These are phyloP conservation scores for Taenioides sp. DNA, from an alignment of 2,797 vertebrate genomes.

Conservation along the genomic window DNA sequence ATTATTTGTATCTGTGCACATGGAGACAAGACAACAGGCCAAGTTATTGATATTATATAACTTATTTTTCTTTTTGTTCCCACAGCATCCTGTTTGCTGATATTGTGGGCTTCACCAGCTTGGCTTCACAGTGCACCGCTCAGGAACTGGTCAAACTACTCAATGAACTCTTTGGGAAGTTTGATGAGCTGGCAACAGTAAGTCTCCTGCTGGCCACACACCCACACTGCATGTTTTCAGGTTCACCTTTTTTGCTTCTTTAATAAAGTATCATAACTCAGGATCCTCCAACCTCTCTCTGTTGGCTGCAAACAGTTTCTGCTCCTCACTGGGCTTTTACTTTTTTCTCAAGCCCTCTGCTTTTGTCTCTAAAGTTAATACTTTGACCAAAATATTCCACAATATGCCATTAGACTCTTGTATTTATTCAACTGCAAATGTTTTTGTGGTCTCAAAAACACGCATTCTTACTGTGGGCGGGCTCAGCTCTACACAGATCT, in stretches of 20 bases:
- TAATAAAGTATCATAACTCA: not conserved
- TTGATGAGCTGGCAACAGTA: conserved; percentile 88
- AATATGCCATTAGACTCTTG: too few relatives aligned
- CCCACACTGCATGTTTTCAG: not conserved
- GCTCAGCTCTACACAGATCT: too few relatives aligned
- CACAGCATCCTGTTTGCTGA: conserved; percentile 97
- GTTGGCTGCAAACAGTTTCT: not conserved
- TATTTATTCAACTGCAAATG: too few relatives aligned
- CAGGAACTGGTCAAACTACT: conserved; percentile 97
- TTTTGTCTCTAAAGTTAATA: not conserved
- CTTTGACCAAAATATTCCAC: too few relatives aligned
- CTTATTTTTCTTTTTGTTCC: conserved; percentile 22
- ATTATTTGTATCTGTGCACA: too few relatives aligned
- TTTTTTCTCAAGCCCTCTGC: not conserved
- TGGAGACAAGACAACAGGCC: too few relatives aligned
- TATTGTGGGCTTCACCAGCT: conserved; percentile 96
- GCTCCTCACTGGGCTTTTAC: not conserved
- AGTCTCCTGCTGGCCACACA: conserved; percentile 56
- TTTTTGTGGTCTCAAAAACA: too few relatives aligned
- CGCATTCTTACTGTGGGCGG: too few relatives aligned
- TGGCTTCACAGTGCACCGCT: conserved; percentile 97
- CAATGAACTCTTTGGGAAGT: conserved; percentile 97
- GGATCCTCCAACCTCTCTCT: conserved; percentile 8
- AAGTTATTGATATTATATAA: not conserved
- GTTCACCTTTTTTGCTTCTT: not conserved